Evolutionary conservation across 2,797 vertebrate genomes (phyloP).

Genomic region (Linurgus olivaceus): DNA sequence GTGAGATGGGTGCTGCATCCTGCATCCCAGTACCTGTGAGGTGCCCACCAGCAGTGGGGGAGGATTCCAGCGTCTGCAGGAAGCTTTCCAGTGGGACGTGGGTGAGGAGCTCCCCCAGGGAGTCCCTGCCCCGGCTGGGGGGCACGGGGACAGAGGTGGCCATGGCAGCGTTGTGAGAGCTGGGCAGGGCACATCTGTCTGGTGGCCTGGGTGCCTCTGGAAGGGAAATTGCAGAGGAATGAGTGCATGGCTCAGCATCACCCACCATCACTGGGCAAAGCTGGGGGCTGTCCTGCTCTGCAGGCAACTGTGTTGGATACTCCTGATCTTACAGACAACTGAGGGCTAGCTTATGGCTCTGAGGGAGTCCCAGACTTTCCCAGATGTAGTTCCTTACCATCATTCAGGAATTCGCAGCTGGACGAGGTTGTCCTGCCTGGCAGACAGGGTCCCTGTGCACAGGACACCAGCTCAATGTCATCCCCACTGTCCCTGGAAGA

Average conservation of each 20-base stretch:
- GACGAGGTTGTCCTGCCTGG: conserved; percentile 86
- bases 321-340: neutral
- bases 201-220: conserved; percentile 82
- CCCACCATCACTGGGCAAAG: neutral
- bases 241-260: neutral
- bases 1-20: neutral
- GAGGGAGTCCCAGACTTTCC: neutral
- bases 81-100: conserved; percentile 91
- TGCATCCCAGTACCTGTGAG: conserved; percentile 73
- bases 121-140: conserved; percentile 82
- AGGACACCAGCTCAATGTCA: conserved; percentile 89
- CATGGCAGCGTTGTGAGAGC: neutral
- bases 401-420: conserved; percentile 92
- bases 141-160: conserved; percentile 56
- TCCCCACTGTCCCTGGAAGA: conserved; percentile 90
- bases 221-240: neutral
- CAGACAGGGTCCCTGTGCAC: conserved; percentile 84
- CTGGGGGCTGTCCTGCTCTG: neutral
- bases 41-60: conserved; percentile 65
- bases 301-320: accelerated
- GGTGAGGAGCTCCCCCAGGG: conserved; percentile 82
- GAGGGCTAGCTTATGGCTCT: neutral
- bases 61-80: conserved; percentile 87
- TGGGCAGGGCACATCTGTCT: conserved; percentile 70
- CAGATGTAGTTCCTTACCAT: conserved; percentile 76